These are phyloP conservation scores for Rhincodon typus DNA, from an alignment of 2,797 vertebrate species.

Conservation along the genomic window DNA sequence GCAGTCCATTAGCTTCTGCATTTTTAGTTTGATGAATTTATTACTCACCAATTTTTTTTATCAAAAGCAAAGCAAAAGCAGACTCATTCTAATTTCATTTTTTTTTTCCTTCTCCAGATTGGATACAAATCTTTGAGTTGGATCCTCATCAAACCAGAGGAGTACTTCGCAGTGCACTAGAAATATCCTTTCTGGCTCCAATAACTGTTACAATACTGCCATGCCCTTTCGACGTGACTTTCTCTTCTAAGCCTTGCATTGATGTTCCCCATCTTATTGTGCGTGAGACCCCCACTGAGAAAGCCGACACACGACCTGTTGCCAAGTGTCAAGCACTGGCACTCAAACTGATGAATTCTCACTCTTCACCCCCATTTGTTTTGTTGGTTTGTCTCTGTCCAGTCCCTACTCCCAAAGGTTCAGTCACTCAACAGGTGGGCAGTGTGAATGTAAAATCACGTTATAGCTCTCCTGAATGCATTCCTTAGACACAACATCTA, in stretches of 20 bases:
- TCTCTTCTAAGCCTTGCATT: not conserved
- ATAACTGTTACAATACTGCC: not conserved
- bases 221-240: not conserved
- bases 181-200: not conserved
- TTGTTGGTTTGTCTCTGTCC: not conserved
- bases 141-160: not conserved
- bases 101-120: slow-evolving; percentile 48
- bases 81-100: slow-evolving; percentile 45
- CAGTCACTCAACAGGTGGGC: not conserved
- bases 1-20: slow-evolving; percentile 61
- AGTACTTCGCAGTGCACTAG: too few relatives aligned
- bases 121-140: slow-evolving; percentile 45
- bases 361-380: not conserved
- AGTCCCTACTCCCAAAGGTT: not conserved
- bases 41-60: slow-evolving; percentile 54
- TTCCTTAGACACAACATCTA: not conserved
- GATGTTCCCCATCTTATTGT: not conserved
- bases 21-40: slow-evolving; percentile 69
- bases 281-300: not conserved
- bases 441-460: not conserved
- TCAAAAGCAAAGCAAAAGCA: slow-evolving; percentile 47
- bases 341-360: slow-evolving; percentile 8
- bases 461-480: not conserved
- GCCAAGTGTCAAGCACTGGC: slow-evolving; percentile 18
- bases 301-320: slow-evolving; percentile 9